Conservation (phyloP, 2,113 vertebrate species). For the Trichomycterus rosablanca region DNA sequence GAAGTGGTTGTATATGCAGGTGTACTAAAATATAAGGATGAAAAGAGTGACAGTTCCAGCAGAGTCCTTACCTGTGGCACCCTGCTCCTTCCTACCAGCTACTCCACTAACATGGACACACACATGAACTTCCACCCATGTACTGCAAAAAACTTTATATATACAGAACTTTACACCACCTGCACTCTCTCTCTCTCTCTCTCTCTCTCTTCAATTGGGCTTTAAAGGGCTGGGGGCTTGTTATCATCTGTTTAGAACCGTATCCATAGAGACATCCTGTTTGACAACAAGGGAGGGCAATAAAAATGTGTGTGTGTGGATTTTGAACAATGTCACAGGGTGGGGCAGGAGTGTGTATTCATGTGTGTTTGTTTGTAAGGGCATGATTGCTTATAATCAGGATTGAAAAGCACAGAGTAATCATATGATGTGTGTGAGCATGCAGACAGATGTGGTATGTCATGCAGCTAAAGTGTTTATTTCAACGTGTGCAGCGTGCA, state of each 20-base stretch:
- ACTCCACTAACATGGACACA: slow-evolving; percentile 34
- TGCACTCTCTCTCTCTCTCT: slow-evolving; percentile 35
- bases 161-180: slow-evolving; percentile 33
- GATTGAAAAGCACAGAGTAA: slow-evolving; percentile 4
- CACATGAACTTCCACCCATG: slow-evolving; percentile 26
- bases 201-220: slow-evolving; percentile 59
- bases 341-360: slow-evolving; percentile 18
- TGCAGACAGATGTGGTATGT: neutral
- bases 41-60: too few species aligned
- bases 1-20: too few species aligned
- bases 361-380: slow-evolving; percentile 5
- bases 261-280: slow-evolving; percentile 74
- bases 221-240: slow-evolving; percentile 64
- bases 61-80: slow-evolving; percentile 40
- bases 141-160: slow-evolving; percentile 26
- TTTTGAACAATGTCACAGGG: slow-evolving; percentile 16
- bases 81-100: slow-evolving; percentile 34
- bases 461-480: neutral
- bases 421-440: slow-evolving; percentile 3
- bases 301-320: slow-evolving; percentile 44
- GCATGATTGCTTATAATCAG: slow-evolving; percentile 5
- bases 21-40: too few species aligned
- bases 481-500: too few species aligned
- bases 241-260: slow-evolving; percentile 82
- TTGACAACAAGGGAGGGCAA: slow-evolving; percentile 71